Conservation (phyloP, 2,113 vertebrate species). For the Tor tambroides region DNA sequence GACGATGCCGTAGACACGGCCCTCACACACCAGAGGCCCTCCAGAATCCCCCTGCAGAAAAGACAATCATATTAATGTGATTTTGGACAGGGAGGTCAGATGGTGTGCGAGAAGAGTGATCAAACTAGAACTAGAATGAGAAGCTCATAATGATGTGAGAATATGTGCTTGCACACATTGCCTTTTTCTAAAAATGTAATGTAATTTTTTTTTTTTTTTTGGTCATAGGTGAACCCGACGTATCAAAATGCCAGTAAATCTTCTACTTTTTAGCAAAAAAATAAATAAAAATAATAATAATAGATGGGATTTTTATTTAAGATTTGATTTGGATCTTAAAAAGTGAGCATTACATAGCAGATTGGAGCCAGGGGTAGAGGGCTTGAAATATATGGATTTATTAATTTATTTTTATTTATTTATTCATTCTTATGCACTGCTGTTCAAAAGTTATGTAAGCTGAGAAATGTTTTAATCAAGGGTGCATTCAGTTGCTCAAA, state of each 20-base stretch:
- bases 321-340: neutral
- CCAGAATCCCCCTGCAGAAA: conserved; percentile 80
- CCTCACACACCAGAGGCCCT: conserved; percentile 71
- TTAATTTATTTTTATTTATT: too few species aligned
- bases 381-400: neutral
- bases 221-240: neutral
- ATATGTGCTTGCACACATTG: too few species aligned
- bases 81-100: neutral
- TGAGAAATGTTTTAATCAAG: too few species aligned
- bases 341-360: too few species aligned
- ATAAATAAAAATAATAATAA: too few species aligned
- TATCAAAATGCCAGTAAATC: neutral
- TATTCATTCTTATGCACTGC: neutral
- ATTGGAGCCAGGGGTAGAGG: neutral
- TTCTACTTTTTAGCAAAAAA: neutral
- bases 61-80: neutral
- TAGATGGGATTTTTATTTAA: neutral
- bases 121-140: neutral
- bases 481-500: too few species aligned
- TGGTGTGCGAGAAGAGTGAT: neutral
- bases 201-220: too few species aligned
- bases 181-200: too few species aligned
- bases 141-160: neutral
- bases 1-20: conserved; percentile 79
- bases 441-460: neutral